Conservation (phyloP, 2,113 vertebrate genomes). For the Oreochromis aureus region DNA sequence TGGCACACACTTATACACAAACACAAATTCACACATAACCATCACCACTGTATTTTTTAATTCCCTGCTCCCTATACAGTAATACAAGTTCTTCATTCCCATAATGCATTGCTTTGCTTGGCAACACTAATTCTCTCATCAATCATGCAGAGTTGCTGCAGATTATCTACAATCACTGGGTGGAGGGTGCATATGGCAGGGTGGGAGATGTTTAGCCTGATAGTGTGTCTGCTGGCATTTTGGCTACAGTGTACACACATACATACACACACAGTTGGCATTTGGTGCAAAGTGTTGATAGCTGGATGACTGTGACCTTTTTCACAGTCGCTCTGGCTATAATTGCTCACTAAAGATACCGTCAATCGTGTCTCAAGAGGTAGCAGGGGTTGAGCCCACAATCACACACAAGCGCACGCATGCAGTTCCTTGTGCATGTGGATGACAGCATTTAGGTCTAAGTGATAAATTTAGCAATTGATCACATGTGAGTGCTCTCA, state of each 20-base stretch:
- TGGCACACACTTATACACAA: neutral
- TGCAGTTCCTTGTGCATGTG: neutral
- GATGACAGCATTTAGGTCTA: constrained; percentile 11
- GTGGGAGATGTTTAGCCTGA: neutral
- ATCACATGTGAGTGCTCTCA: constrained; percentile 52
- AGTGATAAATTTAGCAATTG: constrained; percentile 54
- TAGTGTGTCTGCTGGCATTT: constrained; percentile 45
- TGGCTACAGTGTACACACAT: neutral
- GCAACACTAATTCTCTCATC: constrained; percentile 62
- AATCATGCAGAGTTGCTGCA: constrained; percentile 56
- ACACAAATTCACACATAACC: constrained; percentile 4
- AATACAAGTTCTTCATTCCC: constrained; percentile 38
- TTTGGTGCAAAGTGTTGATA: constrained; percentile 47
- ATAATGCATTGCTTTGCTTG: constrained; percentile 40
- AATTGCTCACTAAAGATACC: constrained; percentile 65
- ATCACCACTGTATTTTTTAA: constrained; percentile 23
- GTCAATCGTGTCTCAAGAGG: constrained; percentile 45
- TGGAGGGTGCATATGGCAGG: neutral
- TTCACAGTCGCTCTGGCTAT: constrained; percentile 40
- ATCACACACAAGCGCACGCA: neutral
- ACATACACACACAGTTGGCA: constrained; percentile 25
- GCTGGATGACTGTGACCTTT: constrained; percentile 63
- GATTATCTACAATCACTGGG: constrained; percentile 40
- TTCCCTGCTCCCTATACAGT: constrained; percentile 24
- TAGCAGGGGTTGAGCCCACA: constrained; percentile 8